Evolutionary conservation across 1,140 invertebrate genomes (phyloP).

Genomic region (Bicyclus anynana): DNA sequence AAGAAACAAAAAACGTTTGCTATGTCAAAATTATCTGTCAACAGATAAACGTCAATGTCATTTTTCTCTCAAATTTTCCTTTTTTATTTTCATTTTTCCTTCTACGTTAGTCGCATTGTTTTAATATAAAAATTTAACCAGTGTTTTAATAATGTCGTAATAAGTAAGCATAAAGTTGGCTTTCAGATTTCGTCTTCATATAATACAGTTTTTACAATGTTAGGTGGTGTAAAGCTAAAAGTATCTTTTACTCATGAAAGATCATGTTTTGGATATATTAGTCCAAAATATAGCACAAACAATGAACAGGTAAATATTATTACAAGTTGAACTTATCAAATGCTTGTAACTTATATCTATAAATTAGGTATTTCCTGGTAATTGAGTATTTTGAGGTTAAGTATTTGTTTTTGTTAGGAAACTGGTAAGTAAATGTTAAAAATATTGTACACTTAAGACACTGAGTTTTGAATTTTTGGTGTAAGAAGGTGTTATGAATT

Average conservation of each 20-base stretch:
- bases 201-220: constrained; percentile 41
- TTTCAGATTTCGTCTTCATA: not conserved
- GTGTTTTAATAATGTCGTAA: not conserved
- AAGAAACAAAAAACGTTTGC: not conserved
- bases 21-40: too few species aligned
- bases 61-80: not conserved
- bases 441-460: too few species aligned
- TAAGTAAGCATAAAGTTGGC: not conserved
- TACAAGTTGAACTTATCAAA: not conserved
- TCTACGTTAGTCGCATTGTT: not conserved
- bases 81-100: not conserved
- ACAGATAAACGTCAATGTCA: not conserved
- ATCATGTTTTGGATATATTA: constrained; percentile 65
- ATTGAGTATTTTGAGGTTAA: constrained; percentile 18
- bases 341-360: not conserved
- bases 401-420: constrained; percentile 14
- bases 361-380: not conserved
- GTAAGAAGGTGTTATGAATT: too few species aligned
- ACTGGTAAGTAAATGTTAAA: not conserved
- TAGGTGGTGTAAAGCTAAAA: constrained; percentile 56
- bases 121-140: too few species aligned
- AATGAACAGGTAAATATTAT: constrained; percentile 49
- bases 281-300: constrained; percentile 60
- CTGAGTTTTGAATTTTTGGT: too few species aligned
- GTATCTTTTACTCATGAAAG: constrained; percentile 58